phyloP scores from a whole-genome alignment of 2,797 vertebrate species.

The Arrhamphus sclerolepis region DNA sequence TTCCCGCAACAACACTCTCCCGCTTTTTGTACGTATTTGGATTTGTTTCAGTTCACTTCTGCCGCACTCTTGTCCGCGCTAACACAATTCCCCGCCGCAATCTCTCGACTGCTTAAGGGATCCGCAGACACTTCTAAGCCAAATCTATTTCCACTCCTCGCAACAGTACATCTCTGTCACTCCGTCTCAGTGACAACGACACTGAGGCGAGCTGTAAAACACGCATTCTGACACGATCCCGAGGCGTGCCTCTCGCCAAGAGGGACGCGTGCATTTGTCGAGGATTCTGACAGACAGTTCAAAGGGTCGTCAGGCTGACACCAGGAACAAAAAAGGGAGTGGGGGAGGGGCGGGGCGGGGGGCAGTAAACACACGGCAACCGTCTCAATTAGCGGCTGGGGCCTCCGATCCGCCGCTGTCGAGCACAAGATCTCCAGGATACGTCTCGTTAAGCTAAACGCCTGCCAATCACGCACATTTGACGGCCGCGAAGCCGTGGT shows the following conservation, averaged over 20 bases:
- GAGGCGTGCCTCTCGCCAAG: conserved; percentile 56
- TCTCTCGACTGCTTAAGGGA: conserved; percentile 28
- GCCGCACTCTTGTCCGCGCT: conserved; percentile 16
- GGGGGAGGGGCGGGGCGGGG: too few relatives aligned
- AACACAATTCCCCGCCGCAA: conserved; percentile 22
- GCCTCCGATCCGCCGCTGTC: conserved; percentile 61
- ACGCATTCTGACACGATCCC: conserved; percentile 71
- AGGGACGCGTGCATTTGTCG: conserved; percentile 75
- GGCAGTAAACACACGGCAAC: conserved; percentile 73
- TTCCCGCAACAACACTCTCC: not conserved
- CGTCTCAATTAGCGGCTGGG: conserved; percentile 74
- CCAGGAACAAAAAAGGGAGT: conserved; percentile 21
- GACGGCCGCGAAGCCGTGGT: not conserved
- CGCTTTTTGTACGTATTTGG: conserved; percentile 1
- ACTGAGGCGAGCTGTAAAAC: conserved; percentile 72
- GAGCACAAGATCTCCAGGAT: conserved; percentile 36
- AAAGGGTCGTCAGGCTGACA: conserved; percentile 78
- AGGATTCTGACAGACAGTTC: conserved; percentile 74
- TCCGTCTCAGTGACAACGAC: conserved; percentile 61
- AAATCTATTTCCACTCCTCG: conserved; percentile 45
- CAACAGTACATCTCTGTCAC: conserved; percentile 49
- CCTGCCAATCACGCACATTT: conserved; percentile 60
- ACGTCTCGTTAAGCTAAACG: conserved; percentile 73
- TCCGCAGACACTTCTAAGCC: conserved; percentile 31
- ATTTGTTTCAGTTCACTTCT: conserved; percentile 23